A percentile compares a stretch with the other conserved stretches of the same genome.
These are phyloP conservation scores for Acanthacorydalis orientalis DNA, from an alignment of 2,888 invertebrate species.

Conservation along the genomic window DNA sequence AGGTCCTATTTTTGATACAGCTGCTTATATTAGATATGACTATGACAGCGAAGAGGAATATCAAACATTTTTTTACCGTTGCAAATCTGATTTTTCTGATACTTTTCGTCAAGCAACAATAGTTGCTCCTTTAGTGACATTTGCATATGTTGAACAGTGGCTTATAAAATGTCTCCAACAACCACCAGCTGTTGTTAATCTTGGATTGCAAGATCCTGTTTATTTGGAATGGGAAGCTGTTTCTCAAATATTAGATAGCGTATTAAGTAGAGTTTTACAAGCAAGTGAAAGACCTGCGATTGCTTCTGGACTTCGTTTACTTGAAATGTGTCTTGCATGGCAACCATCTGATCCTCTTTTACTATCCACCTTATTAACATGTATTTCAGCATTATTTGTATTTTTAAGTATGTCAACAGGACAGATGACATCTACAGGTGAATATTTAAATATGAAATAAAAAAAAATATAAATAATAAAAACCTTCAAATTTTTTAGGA, in stretches of 20 bases:
- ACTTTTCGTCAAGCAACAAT: constrained; percentile 66
- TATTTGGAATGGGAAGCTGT: constrained; percentile 79
- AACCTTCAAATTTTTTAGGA: constrained; percentile 14
- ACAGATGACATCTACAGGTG: constrained; percentile 40
- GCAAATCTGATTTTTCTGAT: constrained; percentile 66
- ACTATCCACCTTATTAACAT: constrained; percentile 70
- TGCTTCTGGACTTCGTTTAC: constrained; percentile 53
- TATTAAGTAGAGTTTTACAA: constrained; percentile 59
- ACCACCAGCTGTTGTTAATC: constrained; percentile 20
- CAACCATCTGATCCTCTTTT: constrained; percentile 66
- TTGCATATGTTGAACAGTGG: constrained; percentile 72
- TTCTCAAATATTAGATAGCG: constrained; percentile 61
- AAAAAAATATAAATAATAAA: constrained; percentile 1
- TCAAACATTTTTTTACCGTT: constrained; percentile 63
- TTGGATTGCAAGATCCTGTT: constrained; percentile 40
- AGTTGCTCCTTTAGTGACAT: constrained; percentile 67
- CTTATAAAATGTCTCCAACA: constrained; percentile 51
- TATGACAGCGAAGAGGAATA: constrained; percentile 89
- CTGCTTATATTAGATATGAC: constrained; percentile 38
- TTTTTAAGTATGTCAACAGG: constrained; percentile 79
- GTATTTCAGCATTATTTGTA: constrained; percentile 80
- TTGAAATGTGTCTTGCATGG: constrained; percentile 61
- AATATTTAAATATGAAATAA: not conserved
- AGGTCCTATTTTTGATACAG: constrained; percentile 28
- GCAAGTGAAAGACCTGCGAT: constrained; percentile 59